A percentile compares a stretch with the other conserved stretches of the same genome.
phyloP scores from a whole-genome alignment of 2,113 vertebrate species.

The Misgurnus anguillicaudatus region DNA sequence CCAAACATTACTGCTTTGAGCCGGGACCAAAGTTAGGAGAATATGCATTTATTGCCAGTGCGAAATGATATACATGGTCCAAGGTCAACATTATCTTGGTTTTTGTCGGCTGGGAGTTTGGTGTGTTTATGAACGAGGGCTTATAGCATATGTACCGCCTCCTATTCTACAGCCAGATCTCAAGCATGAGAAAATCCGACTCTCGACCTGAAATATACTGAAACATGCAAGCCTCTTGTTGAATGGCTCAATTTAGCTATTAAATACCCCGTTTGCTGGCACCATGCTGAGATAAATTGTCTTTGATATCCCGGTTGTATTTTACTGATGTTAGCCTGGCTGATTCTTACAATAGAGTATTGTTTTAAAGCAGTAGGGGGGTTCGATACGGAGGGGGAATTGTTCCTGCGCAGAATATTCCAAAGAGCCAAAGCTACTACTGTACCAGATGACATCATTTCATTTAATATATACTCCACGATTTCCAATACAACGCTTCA shows the following conservation, averaged over 20 bases:
- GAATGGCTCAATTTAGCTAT: conserved; percentile 1
- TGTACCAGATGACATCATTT: conserved; percentile 6
- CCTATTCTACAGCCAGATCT: not conserved
- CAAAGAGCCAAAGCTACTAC: conserved; percentile 1
- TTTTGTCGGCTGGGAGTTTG: conserved; percentile 30
- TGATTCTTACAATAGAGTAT: conserved; percentile 7
- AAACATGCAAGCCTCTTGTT: conserved; percentile 3
- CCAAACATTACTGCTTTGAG: not conserved
- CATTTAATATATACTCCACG: conserved; percentile 11
- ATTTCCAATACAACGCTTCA: not conserved
- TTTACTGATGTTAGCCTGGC: conserved; percentile 25
- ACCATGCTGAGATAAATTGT: conserved; percentile 16
- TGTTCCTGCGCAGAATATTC: not conserved
- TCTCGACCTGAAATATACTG: not conserved
- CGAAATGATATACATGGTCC: conserved; percentile 36
- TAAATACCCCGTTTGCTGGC: conserved; percentile 11
- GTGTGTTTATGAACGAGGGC: conserved; percentile 16
- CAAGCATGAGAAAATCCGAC: not conserved
- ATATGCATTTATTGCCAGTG: conserved; percentile 29
- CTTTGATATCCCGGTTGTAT: conserved; percentile 35
- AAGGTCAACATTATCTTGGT: conserved; percentile 46
- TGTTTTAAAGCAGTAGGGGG: conserved; percentile 13
- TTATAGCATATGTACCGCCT: conserved; percentile 22
- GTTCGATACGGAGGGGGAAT: conserved; percentile 4
- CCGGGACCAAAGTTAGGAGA: conserved; percentile 27